Conservation (phyloP, 2,797 vertebrate species). For the Sebastes reedi region DNA sequence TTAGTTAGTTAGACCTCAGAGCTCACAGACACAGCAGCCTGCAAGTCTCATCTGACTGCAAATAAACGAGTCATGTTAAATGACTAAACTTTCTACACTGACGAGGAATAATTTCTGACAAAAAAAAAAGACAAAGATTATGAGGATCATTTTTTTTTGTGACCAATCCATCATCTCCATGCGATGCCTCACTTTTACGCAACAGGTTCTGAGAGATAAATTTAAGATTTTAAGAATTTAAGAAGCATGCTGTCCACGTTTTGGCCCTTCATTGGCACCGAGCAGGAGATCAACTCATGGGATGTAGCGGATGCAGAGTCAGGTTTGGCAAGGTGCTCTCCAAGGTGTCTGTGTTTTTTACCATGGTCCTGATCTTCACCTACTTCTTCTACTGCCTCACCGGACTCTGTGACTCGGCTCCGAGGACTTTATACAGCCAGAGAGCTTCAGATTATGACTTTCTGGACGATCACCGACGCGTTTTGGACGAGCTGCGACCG, state of each 20-base stretch:
- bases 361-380: slow-evolving; percentile 83
- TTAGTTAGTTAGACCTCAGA: slow-evolving; percentile 29
- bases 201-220: slow-evolving; percentile 61
- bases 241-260: slow-evolving; percentile 73
- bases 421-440: slow-evolving; percentile 59
- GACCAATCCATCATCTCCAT: not conserved
- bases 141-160: slow-evolving; percentile 28
- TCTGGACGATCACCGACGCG: slow-evolving; percentile 36
- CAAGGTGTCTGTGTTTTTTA: slow-evolving; percentile 80
- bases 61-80: not conserved
- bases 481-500: slow-evolving; percentile 46
- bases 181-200: slow-evolving; percentile 47
- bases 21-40: slow-evolving; percentile 43
- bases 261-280: slow-evolving; percentile 48
- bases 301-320: slow-evolving; percentile 87
- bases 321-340: slow-evolving; percentile 79
- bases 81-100: not conserved
- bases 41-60: slow-evolving; percentile 7
- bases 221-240: not conserved
- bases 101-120: not conserved
- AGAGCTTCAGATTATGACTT: slow-evolving; percentile 49
- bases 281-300: slow-evolving; percentile 86
- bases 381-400: slow-evolving; percentile 85
- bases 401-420: slow-evolving; percentile 76
- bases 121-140: not conserved